Evolutionary conservation across 2,888 invertebrate species (phyloP), one percentile per base, ranked within the genome.

Genomic region (Rotaria sp.): DNA sequence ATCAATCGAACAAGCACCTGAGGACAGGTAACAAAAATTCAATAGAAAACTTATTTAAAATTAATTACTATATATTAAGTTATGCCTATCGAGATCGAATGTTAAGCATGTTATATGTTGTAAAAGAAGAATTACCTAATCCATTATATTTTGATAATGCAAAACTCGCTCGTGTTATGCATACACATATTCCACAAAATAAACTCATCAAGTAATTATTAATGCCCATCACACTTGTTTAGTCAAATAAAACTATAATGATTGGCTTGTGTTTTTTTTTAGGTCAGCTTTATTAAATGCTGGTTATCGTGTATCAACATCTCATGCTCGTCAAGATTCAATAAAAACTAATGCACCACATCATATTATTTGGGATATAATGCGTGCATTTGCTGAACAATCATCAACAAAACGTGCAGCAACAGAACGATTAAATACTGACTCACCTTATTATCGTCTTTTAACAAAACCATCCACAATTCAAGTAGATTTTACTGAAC

Each of bases 301-400:
- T 87, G 97, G 97, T 0, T 96, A 95, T 91, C 92, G 94, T 89
- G 97, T 98, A 5, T 97, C 97, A 0, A 94, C 94, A 89, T 96
- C 97, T 0, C 99, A 99, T 92, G 95, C 95, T 86, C 93, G 94
- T 88, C 95, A 94, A 90, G 94, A 94, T 88, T 96, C 96, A 0
- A 92, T 98, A 41, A 99, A 99, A 92, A 98, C 98, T 0, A 93
- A 95, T 90, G 98, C 98, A 7, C 96, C 99, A 0, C 92, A 94
- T 67, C 91, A 92, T 2, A 93, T 96, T 21, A 90, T 99, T 35
- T 99, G 98, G 98, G 97, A 85, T 85, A 84, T 87, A 30, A 55
- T 87, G 52, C 84, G 74, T 48, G 57, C 52, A 74, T 87, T 84
- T 74, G 75, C 59, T n/a, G 84, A 84, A 84, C 41, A 50, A 41